These are phyloP conservation scores for Haliaeetus leucogaster DNA, from an alignment of 2,113 vertebrate species.

Conservation along the genomic window DNA sequence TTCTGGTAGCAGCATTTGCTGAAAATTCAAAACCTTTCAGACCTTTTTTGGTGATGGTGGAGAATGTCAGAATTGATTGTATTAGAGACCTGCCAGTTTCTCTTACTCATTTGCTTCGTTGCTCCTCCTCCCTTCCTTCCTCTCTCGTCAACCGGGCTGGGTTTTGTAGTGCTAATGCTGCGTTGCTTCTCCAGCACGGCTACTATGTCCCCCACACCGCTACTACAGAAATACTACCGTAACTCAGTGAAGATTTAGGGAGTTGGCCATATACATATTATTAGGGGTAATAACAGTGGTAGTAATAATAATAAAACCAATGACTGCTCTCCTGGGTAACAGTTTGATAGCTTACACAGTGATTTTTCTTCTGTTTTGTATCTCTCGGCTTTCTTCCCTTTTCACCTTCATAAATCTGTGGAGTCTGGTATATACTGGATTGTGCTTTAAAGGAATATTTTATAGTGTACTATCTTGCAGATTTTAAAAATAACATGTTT, in stretches of 20 bases:
- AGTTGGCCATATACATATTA: background rate
- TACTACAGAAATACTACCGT: constrained; percentile 18
- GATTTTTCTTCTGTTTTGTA: background rate
- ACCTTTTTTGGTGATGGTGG: constrained; percentile 40
- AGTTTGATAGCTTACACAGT: background rate
- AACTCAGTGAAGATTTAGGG: background rate
- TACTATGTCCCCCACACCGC: background rate
- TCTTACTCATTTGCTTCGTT: background rate
- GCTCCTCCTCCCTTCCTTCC: constrained; percentile 62
- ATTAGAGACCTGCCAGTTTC: constrained; percentile 38
- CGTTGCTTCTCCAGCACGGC: background rate
- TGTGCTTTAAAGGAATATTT: background rate
- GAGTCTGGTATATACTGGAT: background rate
- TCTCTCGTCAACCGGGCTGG: background rate
- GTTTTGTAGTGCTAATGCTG: background rate
- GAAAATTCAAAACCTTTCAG: background rate
- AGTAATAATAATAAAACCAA: background rate
- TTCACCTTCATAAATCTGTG: background rate
- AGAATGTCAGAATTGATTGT: constrained; percentile 23
- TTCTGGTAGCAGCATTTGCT: background rate
- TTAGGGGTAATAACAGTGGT: background rate
- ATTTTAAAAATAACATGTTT: background rate
- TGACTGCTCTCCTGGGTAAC: background rate
- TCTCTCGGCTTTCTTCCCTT: background rate
- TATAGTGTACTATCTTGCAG: accelerated